Percentiles rank a stretch among this genome's conserved stretches.
phyloP scores from a whole-genome alignment of 2,888 invertebrate species.

The Hydriomena furcata region DNA sequence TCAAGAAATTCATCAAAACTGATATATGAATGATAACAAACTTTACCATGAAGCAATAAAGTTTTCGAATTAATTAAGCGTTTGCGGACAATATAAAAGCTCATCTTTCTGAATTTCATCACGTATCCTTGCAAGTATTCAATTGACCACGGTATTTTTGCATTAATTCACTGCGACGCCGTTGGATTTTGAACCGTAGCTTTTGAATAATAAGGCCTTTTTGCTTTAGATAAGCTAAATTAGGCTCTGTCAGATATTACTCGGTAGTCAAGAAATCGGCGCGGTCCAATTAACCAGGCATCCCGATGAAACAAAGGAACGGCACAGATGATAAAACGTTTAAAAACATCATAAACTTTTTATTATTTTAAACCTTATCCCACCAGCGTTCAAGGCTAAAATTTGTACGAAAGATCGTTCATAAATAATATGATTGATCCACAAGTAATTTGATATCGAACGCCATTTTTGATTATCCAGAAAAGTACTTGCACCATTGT shows the following conservation, averaged over 20 bases:
- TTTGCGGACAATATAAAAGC: constrained; percentile 31
- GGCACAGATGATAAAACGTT: constrained; percentile 46
- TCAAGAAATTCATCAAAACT: neutral
- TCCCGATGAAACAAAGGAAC: constrained; percentile 54
- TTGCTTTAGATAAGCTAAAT: constrained; percentile 6
- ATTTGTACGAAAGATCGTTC: constrained; percentile 32
- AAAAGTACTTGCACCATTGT: constrained; percentile 30
- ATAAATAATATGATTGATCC: constrained; percentile 36
- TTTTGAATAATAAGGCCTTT: constrained; percentile 9
- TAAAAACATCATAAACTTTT: constrained; percentile 39
- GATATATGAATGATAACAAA: constrained; percentile 2
- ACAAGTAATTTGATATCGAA: constrained; percentile 52
- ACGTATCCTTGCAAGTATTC: constrained; percentile 34
- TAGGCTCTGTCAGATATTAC: constrained; percentile 40
- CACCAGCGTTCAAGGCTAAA: constrained; percentile 33
- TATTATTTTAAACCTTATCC: constrained; percentile 40
- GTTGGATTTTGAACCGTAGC: constrained; percentile 24
- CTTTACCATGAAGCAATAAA: constrained; percentile 28
- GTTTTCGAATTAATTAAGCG: constrained; percentile 29
- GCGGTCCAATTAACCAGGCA: constrained; percentile 57
- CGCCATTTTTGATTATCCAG: constrained; percentile 52
- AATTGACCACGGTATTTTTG: constrained; percentile 30
- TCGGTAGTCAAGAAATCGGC: constrained; percentile 51
- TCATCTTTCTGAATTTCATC: constrained; percentile 35
- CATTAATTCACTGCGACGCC: constrained; percentile 5